Evolutionary conservation across 2,113 vertebrate genomes (phyloP), one percentile per base, ranked within the genome.

Genomic region (Protobothrops mucrosquamatus): DNA sequence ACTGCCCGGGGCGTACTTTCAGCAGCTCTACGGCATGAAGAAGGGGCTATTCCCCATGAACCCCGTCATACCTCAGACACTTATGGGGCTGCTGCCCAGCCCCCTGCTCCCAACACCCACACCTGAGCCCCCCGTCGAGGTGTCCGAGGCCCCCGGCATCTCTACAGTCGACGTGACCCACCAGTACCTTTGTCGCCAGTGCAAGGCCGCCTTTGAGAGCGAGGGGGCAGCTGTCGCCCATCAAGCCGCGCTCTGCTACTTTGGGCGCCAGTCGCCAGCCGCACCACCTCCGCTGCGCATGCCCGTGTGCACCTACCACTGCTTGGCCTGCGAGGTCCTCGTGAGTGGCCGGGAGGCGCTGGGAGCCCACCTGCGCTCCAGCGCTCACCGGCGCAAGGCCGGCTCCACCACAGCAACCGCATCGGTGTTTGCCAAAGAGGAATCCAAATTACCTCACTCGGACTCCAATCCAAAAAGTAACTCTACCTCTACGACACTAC

Each of bases 391-490:
- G 94, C 96, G 97, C 91, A 97, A 97, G 91, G 96, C 94, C 96
- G 90, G 92, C 92, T 48, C 69, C 96, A 95, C 95, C 96, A 43
- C 95, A 96, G 22, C 95, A 22, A 95, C 96, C 87, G 96, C 97
- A 93, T 97, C 96, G 97, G 96, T 96, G 96, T 97, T 97, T 97
- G 97, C 97, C 97, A 98, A 97, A 98, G 97, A 97, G 97, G 96
- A 97, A 97, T 97, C 97, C 96, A 97, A 96, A 97, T 97, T 97
- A 97, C 97, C 97, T 97, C 97, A 97, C 96, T 96, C 97, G 97
- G 96, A 97, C 96, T 96, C 97, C 96, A 97, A 95, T 96, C 97
- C 97, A 92, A 97, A 97, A 97, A 97, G 97, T 96, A 96, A 97
- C 96, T 97, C 97, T 98, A 98, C 97, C 97, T 98, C 97, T 96